phyloP scores from a whole-genome alignment of 1,140 invertebrate genomes.

The Phortica variegata region DNA sequence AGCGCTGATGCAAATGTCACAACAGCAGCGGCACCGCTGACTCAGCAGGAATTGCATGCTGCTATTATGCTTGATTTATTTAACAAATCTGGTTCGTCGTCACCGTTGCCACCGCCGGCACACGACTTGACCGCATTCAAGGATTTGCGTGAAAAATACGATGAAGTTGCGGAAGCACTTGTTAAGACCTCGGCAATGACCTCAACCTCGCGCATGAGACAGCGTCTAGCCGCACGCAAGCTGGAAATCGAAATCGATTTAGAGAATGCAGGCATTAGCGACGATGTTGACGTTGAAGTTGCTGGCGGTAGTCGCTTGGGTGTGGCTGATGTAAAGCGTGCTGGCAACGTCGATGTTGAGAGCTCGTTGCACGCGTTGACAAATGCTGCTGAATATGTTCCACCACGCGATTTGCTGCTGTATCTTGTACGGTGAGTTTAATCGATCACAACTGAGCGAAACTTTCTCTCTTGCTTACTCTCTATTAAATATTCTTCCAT shows the following conservation, averaged over 20 bases:
- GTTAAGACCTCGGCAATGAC: slow-evolving; percentile 63
- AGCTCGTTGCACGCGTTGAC: slow-evolving; percentile 10
- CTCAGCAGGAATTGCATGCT: no score
- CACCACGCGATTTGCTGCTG: slow-evolving; percentile 64
- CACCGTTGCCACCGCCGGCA: neutral
- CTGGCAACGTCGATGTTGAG: slow-evolving; percentile 40
- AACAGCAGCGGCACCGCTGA: neutral
- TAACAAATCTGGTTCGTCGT: no score
- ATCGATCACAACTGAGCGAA: no score
- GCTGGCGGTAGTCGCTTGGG: slow-evolving; percentile 11
- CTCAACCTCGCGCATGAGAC: slow-evolving; percentile 59
- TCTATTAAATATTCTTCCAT: no score
- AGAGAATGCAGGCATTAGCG: slow-evolving; percentile 11
- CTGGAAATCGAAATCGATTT: slow-evolving; percentile 58
- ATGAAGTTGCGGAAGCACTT: slow-evolving; percentile 62
- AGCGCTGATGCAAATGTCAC: no score
- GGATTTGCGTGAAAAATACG: slow-evolving; percentile 59
- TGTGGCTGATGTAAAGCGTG: slow-evolving; percentile 16
- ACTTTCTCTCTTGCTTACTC: no score
- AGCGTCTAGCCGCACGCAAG: slow-evolving; percentile 60
- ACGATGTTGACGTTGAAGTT: neutral
- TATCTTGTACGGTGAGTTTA: slow-evolving; percentile 66
- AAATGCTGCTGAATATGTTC: slow-evolving; percentile 59
- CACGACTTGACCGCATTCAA: slow-evolving; percentile 29
- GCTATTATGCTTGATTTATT: neutral